Conservation (phyloP, 2,888 invertebrate species). For the Dynastes maya region DNA sequence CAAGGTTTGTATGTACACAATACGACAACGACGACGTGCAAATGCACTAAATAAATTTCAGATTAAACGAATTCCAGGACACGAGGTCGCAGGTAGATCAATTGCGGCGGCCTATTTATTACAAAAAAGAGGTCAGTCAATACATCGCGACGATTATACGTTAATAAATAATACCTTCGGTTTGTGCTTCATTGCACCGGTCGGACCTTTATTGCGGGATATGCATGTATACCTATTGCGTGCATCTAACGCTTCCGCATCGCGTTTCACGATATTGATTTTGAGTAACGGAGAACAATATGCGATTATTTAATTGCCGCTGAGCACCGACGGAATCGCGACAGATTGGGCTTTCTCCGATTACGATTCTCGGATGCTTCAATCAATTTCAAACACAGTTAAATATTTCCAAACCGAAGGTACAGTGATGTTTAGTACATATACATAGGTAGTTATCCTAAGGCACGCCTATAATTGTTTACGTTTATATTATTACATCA, state of each 20-base stretch:
- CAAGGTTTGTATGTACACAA: neutral
- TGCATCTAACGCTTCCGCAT: neutral
- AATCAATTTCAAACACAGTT: no score
- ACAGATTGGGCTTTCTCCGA: no score
- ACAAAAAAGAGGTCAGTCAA: constrained; percentile 46
- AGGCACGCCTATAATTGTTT: no score
- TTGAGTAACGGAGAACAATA: neutral
- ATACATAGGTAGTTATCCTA: no score
- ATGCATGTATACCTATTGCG: neutral
- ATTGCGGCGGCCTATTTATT: constrained; percentile 47
- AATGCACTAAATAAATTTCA: constrained; percentile 44
- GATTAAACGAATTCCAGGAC: constrained; percentile 47
- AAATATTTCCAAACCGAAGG: no score
- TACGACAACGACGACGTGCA: constrained; percentile 9
- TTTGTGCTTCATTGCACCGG: constrained; percentile 10
- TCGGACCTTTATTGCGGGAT: neutral
- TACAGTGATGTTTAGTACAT: no score
- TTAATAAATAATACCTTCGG: constrained; percentile 38
- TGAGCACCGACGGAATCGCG: no score
- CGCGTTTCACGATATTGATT: constrained; percentile 1
- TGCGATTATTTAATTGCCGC: constrained; percentile 17
- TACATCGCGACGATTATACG: constrained; percentile 18
- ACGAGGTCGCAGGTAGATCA: constrained; percentile 44
- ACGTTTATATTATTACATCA: no score
- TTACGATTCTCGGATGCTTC: no score